Percentiles rank a stretch among this genome's conserved stretches.
These are phyloP conservation scores for Cervus canadensis DNA, from an alignment of 2,113 vertebrate genomes.

Conservation along the genomic window DNA sequence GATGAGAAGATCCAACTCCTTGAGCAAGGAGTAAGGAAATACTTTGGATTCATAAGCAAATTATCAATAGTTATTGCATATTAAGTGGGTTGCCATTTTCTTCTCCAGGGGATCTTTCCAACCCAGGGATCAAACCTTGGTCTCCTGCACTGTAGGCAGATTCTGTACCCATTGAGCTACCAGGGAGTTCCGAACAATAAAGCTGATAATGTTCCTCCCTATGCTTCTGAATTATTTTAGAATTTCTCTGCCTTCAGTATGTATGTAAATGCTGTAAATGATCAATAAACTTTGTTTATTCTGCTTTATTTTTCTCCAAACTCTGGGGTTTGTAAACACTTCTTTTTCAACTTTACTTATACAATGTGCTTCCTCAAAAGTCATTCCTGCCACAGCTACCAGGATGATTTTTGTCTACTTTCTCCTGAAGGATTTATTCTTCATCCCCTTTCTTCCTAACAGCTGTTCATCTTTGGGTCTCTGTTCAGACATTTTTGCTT, in stretches of 20 bases:
- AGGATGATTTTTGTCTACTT: background rate
- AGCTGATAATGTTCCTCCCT: background rate
- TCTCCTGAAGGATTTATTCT: background rate
- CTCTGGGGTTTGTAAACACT: background rate
- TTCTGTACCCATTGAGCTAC: background rate
- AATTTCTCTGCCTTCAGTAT: background rate
- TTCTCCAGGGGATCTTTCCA: background rate
- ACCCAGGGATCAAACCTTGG: background rate
- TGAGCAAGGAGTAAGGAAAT: background rate
- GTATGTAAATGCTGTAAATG: background rate
- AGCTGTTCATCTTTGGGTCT: background rate
- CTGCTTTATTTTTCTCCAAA: background rate
- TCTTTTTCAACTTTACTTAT: background rate
- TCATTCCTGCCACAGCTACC: background rate
- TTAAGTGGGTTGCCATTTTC: background rate
- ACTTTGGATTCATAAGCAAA: background rate
- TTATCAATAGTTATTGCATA: background rate
- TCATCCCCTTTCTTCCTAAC: background rate
- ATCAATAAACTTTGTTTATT: background rate
- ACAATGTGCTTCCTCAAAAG: background rate
- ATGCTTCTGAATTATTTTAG: background rate
- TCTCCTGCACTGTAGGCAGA: background rate
- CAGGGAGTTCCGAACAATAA: background rate
- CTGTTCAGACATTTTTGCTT: background rate
- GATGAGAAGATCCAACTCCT: background rate